A percentile compares a stretch with the other conserved stretches of the same genome.
These are phyloP conservation scores for Pangasianodon hypophthalmus DNA, from an alignment of 2,113 vertebrate genomes.

Conservation along the genomic window DNA sequence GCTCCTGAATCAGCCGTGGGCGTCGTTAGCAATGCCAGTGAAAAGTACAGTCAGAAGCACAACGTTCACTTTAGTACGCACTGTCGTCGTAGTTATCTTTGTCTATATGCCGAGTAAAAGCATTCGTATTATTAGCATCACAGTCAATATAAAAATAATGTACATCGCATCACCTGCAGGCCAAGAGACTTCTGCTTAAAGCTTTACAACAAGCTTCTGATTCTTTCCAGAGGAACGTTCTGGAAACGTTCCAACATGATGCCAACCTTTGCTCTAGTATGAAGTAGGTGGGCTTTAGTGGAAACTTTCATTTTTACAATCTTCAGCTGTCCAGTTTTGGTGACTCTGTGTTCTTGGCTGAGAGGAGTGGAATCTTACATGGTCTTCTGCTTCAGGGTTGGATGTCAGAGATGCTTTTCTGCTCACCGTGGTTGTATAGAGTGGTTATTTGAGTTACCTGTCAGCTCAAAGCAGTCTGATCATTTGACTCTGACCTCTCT, in stretches of 20 bases:
- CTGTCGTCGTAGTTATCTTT: neutral
- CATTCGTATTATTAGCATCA: neutral
- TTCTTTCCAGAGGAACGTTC: neutral
- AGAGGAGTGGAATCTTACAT: neutral
- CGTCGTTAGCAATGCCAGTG: neutral
- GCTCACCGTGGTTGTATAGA: neutral
- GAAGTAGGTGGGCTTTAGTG: neutral
- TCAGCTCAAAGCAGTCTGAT: too few relatives aligned
- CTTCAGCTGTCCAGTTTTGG: neutral
- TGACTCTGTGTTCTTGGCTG: neutral
- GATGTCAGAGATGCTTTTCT: neutral
- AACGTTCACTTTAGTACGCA: neutral
- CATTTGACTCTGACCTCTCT: too few relatives aligned
- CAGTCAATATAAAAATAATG: neutral
- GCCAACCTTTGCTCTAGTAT: neutral
- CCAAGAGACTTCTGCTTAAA: neutral
- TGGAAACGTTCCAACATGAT: neutral
- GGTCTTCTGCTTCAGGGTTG: too few relatives aligned
- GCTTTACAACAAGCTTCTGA: neutral
- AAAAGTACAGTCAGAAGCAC: neutral
- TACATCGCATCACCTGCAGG: neutral
- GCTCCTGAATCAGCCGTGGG: neutral
- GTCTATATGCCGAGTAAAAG: neutral
- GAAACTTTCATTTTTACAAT: neutral
- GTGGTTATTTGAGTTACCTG: neutral